These are phyloP conservation scores for Forpus xanthops DNA, from an alignment of 2,797 vertebrate species.

Conservation along the genomic window DNA sequence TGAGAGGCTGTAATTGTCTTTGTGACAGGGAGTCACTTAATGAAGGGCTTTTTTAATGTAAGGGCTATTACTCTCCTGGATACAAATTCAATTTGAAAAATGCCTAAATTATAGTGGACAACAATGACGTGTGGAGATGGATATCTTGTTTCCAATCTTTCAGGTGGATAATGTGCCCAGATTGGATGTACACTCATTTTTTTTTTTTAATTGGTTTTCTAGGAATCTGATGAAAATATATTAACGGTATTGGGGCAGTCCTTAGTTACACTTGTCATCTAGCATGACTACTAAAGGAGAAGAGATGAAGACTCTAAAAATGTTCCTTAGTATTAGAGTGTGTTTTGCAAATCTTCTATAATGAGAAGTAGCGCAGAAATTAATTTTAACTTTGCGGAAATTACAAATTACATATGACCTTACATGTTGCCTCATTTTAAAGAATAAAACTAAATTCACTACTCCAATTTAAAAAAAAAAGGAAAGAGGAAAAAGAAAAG, in stretches of 20 bases:
- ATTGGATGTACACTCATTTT: conserved; percentile 34
- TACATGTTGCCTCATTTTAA: not conserved
- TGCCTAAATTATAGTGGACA: conserved; percentile 63
- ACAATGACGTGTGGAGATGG: conserved; percentile 44
- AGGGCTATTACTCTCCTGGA: conserved; percentile 59
- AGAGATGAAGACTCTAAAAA: conserved; percentile 5
- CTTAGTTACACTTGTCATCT: not conserved
- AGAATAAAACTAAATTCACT: not conserved
- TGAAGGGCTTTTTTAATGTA: conserved; percentile 66
- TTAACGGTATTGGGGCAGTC: not conserved
- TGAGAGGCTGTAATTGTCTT: conserved; percentile 44
- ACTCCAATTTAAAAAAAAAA: not conserved
- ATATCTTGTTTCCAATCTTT: conserved; percentile 42
- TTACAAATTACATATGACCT: not conserved
- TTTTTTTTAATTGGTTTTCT: conserved; percentile 29
- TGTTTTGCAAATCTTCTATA: not conserved
- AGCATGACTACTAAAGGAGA: not conserved
- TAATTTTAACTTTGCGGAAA: not conserved
- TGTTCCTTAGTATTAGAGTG: conserved; percentile 1
- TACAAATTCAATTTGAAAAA: conserved; percentile 71
- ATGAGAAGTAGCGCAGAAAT: not conserved
- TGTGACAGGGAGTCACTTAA: conserved; percentile 51
- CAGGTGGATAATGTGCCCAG: conserved; percentile 26
- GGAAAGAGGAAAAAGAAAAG: not conserved
- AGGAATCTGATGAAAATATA: not conserved